Conservation (phyloP, 1,140 invertebrate genomes). For the Camponotus vicinus region DNA sequence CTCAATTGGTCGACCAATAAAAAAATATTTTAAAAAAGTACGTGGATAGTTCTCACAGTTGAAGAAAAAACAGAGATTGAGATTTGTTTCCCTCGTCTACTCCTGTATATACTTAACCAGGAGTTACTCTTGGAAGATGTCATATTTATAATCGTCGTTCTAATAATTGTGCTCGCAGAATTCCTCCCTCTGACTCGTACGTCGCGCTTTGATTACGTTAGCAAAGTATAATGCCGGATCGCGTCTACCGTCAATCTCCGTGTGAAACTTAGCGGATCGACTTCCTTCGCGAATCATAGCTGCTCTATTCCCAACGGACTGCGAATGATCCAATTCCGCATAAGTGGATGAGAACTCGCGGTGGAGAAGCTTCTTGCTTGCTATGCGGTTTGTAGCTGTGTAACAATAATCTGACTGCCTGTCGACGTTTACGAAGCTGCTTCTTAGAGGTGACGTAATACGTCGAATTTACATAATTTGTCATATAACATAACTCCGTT, state of each 20-base stretch:
- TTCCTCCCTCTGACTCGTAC: background rate
- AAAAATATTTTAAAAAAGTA: too few species aligned
- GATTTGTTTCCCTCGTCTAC: background rate
- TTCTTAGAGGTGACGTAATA: conserved; percentile 24
- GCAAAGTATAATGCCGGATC: conserved; percentile 14
- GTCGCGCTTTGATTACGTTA: conserved; percentile 42
- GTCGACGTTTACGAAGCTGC: conserved; percentile 7
- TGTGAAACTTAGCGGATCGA: conserved; percentile 70
- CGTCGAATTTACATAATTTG: background rate
- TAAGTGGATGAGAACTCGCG: conserved; percentile 62
- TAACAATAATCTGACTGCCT: background rate
- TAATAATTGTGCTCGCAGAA: conserved; percentile 24
- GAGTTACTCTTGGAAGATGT: conserved; percentile 19
- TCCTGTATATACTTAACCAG: background rate
- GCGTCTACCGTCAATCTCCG: conserved; percentile 55
- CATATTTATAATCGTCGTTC: conserved; percentile 37
- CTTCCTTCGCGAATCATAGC: conserved; percentile 70
- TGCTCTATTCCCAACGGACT: conserved; percentile 47
- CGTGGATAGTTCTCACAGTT: too few species aligned
- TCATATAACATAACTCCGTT: background rate
- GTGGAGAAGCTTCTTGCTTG: background rate
- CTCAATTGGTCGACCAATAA: too few species aligned
- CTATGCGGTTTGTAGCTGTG: background rate
- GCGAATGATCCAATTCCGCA: conserved; percentile 58
- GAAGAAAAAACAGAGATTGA: background rate